Evolutionary conservation across 1,140 invertebrate species (phyloP), one percentile per base, ranked within the genome.

Genomic region (Lordiphosa stackelbergi): DNA sequence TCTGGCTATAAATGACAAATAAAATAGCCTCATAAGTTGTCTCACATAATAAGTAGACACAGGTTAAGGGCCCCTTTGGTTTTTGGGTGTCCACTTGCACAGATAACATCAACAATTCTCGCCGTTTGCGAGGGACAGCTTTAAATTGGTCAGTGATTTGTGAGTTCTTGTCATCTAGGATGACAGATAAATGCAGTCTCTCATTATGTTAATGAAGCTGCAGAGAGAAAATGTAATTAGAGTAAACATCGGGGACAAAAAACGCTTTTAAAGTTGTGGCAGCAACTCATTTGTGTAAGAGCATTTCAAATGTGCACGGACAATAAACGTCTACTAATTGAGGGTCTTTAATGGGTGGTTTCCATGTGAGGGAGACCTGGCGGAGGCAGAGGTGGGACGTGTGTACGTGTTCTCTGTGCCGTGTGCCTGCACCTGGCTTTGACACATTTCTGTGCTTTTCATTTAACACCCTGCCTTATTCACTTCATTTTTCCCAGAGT

Each of bases 141-240:
- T 24, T 24, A 24, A 24, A 56, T 66, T 65, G 28, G 31, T 13
- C 16, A 19, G 52, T 47, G 60, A 66, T 64, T 65, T 65, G 60
- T 65, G 58, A 12, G 57, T 11, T 16, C 7, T 31, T 8, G 28
- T 31, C 28, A 31, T 8, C 7, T 8, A 8, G 28, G 1, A 8
- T 8, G 22, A 24, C 22, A 31, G 28, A 7, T 31, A 31, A 31
- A 31, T 31, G 28, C 28, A 31, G 37, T 19, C 37, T 38, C n/a
- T 47, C 52, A 74, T 74, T 74, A 61, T 69, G 60, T 63, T 62
- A 75, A 75, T 75, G 62, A 75, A 49, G 31, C 52, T 28, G 53
- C 55, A 28, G 9, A 48, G n/a, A 13, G n/a, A 13, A 54, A 54
- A 35, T 37, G 36, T 36, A 56, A 62, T 66, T 66, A 61, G 31